Percentiles rank a stretch among this genome's conserved stretches.
Conservation (phyloP, 2,113 vertebrate species). For the Ptilorrhoa leucosticta region DNA sequence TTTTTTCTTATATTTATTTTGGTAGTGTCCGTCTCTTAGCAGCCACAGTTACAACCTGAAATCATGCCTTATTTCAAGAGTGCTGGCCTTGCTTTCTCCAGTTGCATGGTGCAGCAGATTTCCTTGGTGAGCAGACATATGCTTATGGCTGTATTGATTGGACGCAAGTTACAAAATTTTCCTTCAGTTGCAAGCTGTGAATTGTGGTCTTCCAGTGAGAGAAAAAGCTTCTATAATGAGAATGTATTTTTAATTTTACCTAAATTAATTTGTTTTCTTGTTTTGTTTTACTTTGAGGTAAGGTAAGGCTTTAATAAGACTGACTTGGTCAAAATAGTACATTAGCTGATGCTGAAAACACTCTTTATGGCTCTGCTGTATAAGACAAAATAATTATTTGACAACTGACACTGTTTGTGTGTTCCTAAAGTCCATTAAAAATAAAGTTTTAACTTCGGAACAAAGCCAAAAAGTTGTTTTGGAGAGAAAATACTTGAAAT, state of each 20-base stretch:
- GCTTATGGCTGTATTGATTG: neutral
- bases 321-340: neutral
- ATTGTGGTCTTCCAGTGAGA: neutral
- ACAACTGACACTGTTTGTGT: neutral
- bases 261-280: neutral
- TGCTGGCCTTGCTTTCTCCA: neutral
- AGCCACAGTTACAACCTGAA: neutral
- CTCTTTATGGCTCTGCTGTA: neutral
- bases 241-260: neutral
- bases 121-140: neutral
- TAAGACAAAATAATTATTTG: neutral
- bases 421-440: neutral
- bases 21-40: slow-evolving; percentile 6
- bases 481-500: neutral
- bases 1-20: slow-evolving; percentile 23
- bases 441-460: neutral
- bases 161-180: neutral
- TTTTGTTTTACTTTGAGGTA: neutral
- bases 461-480: neutral
- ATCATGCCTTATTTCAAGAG: slow-evolving; percentile 2
- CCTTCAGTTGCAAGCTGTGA: neutral
- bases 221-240: neutral
- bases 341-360: neutral
- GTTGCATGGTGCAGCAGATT: neutral
- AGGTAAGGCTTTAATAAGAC: neutral